Percentiles rank a stretch among this genome's conserved stretches.
phyloP scores from a whole-genome alignment of 2,888 invertebrate genomes.

The Incurvaria masculella region DNA sequence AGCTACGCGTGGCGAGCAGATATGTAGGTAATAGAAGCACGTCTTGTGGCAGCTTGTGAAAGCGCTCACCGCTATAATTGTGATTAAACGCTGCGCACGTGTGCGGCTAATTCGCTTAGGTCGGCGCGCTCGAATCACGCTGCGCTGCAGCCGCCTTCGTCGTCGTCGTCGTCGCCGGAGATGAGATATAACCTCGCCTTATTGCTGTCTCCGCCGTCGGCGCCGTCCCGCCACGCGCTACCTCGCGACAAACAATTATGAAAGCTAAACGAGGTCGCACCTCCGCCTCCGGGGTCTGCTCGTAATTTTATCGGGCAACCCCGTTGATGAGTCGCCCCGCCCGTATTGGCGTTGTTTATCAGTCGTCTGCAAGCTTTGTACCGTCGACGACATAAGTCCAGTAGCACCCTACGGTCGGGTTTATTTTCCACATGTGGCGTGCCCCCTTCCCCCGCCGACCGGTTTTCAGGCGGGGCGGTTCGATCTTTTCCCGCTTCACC shows the following conservation, averaged over 20 bases:
- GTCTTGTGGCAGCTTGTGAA: neutral
- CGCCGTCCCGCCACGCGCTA: conserved; percentile 10
- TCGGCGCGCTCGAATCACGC: neutral
- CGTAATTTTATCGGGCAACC: too few species aligned
- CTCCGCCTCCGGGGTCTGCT: too few species aligned
- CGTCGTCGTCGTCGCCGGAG: conserved; percentile 34
- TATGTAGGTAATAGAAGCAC: neutral
- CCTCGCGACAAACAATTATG: conserved; percentile 50
- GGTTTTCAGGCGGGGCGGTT: too few species aligned
- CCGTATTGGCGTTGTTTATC: too few species aligned
- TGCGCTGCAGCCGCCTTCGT: conserved; percentile 5
- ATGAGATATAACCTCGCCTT: conserved; percentile 45
- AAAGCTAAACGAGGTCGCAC: conserved; percentile 52
- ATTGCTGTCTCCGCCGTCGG: conserved; percentile 34
- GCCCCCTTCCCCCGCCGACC: too few species aligned
- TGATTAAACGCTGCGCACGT: neutral
- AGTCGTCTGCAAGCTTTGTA: too few species aligned
- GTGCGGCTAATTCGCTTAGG: conserved; percentile 27
- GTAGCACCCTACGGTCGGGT: too few species aligned
- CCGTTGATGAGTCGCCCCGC: too few species aligned
- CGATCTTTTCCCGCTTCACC: too few species aligned
- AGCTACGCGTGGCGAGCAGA: neutral
- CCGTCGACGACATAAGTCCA: too few species aligned
- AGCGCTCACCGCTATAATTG: neutral
- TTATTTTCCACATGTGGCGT: too few species aligned